Percentiles rank a stretch among this genome's conserved stretches.
Evolutionary conservation across 2,797 vertebrate genomes (phyloP).

Genomic region (Peromyscus nudipes): DNA sequence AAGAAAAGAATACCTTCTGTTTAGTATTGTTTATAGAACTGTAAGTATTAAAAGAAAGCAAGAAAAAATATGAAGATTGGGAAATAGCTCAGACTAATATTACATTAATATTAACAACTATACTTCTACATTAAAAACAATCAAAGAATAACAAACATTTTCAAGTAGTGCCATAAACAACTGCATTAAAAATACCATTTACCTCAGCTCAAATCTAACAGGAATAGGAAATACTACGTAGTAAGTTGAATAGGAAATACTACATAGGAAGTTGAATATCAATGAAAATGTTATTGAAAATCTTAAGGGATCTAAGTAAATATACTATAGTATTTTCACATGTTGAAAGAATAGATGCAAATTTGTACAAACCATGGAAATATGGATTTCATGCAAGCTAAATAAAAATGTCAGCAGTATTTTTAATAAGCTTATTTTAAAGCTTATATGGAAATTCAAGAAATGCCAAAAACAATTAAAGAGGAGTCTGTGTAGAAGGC

Average conservation of each 20-base stretch:
- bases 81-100: background rate
- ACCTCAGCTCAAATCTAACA: background rate
- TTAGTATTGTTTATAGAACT: background rate
- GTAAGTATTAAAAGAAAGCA: background rate
- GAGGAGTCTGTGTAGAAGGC: background rate
- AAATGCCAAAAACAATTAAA: background rate
- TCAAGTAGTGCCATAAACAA: background rate
- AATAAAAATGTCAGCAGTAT: background rate
- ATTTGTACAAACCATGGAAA: background rate
- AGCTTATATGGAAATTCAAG: background rate
- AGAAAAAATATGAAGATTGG: background rate
- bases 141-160: background rate
- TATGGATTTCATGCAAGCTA: background rate
- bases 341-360: background rate
- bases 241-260: background rate
- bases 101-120: background rate
- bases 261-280: background rate
- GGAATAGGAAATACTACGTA: background rate
- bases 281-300: background rate
- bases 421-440: constrained; percentile 8
- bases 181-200: background rate
- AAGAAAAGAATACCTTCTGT: background rate
- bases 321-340: background rate
- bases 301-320: background rate
- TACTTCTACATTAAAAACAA: background rate